phyloP scores from a whole-genome alignment of 2,888 invertebrate genomes.

The Oscheius sp. region DNA sequence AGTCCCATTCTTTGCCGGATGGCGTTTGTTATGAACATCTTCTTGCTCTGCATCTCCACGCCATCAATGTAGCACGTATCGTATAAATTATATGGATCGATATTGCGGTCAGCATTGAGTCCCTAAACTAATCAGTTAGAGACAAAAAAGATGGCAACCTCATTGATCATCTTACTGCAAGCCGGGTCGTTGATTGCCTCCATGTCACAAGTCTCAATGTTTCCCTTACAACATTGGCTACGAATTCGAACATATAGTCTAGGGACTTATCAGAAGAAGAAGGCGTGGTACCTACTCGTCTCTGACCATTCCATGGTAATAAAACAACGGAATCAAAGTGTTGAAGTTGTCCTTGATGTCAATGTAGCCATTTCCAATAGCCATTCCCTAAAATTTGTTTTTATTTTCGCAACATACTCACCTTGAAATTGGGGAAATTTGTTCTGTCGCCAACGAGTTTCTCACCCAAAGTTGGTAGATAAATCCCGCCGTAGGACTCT shows the following conservation, averaged over 20 bases:
- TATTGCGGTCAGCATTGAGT: slow-evolving; percentile 47
- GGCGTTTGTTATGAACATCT: slow-evolving; percentile 37
- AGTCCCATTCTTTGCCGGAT: slow-evolving; percentile 43
- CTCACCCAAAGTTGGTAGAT: slow-evolving; percentile 73
- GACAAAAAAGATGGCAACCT: slow-evolving; percentile 30
- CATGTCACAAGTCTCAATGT: slow-evolving; percentile 54
- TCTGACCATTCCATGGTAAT: slow-evolving; percentile 61
- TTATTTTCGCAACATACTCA: too few species aligned
- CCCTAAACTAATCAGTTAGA: slow-evolving; percentile 46
- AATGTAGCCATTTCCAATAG: slow-evolving; percentile 75
- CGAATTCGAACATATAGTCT: slow-evolving; percentile 50
- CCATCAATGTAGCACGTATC: slow-evolving; percentile 53
- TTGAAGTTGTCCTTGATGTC: slow-evolving; percentile 65
- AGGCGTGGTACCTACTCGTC: slow-evolving; percentile 40
- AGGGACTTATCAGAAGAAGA: not conserved
- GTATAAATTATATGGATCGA: slow-evolving; percentile 63
- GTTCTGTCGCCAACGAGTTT: slow-evolving; percentile 47
- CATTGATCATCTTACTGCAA: slow-evolving; percentile 33
- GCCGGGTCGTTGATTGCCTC: slow-evolving; percentile 42
- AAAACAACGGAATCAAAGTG: slow-evolving; percentile 63
- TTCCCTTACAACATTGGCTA: slow-evolving; percentile 54
- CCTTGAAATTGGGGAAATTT: slow-evolving; percentile 63
- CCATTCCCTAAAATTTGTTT: slow-evolving; percentile 72
- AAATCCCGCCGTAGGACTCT: slow-evolving; percentile 75
- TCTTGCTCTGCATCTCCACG: slow-evolving; percentile 9